Evolutionary conservation across 2,113 vertebrate species (phyloP).

Genomic region (Pimephales promelas): DNA sequence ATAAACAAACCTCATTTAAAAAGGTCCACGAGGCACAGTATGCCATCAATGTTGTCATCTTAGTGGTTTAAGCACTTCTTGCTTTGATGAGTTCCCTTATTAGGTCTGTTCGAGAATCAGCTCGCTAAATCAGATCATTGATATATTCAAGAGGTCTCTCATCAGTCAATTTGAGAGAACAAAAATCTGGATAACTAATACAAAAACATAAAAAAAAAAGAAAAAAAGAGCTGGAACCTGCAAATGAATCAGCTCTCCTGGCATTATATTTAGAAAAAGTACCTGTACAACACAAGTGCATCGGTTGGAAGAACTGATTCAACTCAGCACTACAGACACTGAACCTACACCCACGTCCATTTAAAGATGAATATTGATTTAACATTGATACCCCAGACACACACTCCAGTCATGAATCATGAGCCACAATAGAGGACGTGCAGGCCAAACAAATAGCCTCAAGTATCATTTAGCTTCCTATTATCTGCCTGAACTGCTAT

Average conservation of each 20-base stretch:
- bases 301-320: not conserved
- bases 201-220: no score
- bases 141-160: not conserved
- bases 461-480: constrained; percentile 2
- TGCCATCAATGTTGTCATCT: not conserved
- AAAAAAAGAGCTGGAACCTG: not conserved
- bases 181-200: not conserved
- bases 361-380: constrained; percentile 32
- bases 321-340: not conserved
- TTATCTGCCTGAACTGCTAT: not conserved
- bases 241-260: not conserved
- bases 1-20: constrained; percentile 57
- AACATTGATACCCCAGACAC: constrained; percentile 25
- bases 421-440: constrained; percentile 17
- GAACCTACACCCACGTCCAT: constrained; percentile 17
- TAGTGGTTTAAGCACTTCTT: not conserved
- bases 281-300: not conserved
- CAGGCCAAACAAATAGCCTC: constrained; percentile 1
- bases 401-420: constrained; percentile 3
- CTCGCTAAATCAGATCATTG: not conserved
- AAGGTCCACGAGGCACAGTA: not conserved
- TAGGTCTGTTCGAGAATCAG: not conserved
- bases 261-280: not conserved
- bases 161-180: not conserved
- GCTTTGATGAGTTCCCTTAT: not conserved